Base-by-base conservation (phyloP, 2,888 invertebrate species). In the Plemyria rubiginata region DNA sequence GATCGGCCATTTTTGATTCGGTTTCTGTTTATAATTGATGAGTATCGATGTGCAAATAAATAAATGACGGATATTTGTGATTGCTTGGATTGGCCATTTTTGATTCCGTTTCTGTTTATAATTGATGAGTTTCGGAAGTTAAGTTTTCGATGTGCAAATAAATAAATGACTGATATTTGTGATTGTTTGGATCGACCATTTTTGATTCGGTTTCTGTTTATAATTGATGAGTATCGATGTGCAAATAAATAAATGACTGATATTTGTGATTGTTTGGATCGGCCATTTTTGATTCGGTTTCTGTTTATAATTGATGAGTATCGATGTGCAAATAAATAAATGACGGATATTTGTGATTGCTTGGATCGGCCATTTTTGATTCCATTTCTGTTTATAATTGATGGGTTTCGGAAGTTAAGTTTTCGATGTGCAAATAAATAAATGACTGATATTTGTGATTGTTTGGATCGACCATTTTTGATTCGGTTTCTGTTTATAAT, bases 231-330 rank as follows among this genome's bases (percentile, higher is more conserved):
- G n/a, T n/a, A n/a, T n/a, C n/a, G n/a, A n/a, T n/a, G n/a, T n/a
- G n/a, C n/a, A n/a, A n/a, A n/a, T n/a, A n/a, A n/a, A n/a, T n/a
- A n/a, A n/a, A n/a, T n/a, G n/a, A n/a, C n/a, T n/a, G n/a, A n/a
- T n/a, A n/a, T n/a, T n/a, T 29, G 36, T 36, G 9, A 36, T 8
- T 36, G 4, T 36, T 36, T 8, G 8, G 8, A 29, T 43, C 53
- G 13, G 9, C 43, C 13, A 28, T 15, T 41, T 56, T 56, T 55
- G 48, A 49, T n/a, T n/a, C n/a, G n/a, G n/a, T n/a, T n/a, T n/a
- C n/a, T n/a, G n/a, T n/a, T n/a, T n/a, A n/a, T n/a, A n/a, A n/a
- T n/a, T n/a, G n/a, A n/a, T n/a, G n/a, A n/a, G n/a, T n/a, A n/a
- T n/a, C n/a, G n/a, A n/a, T n/a, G n/a, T n/a, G n/a, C n/a, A n/a